A percentile compares a stretch with the other conserved stretches of the same genome.
Evolutionary conservation across 2,113 vertebrate species (phyloP).

Genomic region (Labeo rohita): DNA sequence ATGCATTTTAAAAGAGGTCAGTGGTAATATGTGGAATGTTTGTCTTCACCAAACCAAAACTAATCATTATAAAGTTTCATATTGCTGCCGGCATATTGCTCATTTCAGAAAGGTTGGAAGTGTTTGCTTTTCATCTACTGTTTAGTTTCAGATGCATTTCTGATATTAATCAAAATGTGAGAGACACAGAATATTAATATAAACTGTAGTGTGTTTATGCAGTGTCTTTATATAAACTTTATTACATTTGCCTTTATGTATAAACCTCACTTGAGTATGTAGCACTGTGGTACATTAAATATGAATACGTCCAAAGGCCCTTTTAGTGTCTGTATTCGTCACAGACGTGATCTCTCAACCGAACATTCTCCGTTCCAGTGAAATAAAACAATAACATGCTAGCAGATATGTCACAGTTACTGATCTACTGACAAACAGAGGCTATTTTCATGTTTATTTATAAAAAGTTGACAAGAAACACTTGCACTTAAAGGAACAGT

Average conservation of each 20-base stretch:
- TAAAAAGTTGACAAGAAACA: background rate
- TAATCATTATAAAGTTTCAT: constrained; percentile 8
- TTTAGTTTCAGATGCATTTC: background rate
- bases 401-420: background rate
- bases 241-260: constrained; percentile 21
- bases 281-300: background rate
- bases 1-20: constrained; percentile 5
- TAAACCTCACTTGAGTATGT: background rate
- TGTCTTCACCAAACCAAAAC: constrained; percentile 22
- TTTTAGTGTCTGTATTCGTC: constrained; percentile 7
- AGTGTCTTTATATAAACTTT: background rate
- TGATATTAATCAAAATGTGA: background rate
- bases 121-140: constrained; percentile 27
- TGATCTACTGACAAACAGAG: constrained; percentile 2
- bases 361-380: background rate
- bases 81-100: background rate
- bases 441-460: background rate
- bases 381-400: constrained; percentile 17
- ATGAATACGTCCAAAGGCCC: constrained; percentile 12
- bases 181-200: background rate
- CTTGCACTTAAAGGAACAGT: background rate
- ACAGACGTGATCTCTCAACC: background rate
- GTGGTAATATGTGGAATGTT: background rate
- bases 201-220: background rate
- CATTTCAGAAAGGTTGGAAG: background rate